Conservation (phyloP, 2,888 invertebrate genomes). For the Vesta saturnalis region DNA sequence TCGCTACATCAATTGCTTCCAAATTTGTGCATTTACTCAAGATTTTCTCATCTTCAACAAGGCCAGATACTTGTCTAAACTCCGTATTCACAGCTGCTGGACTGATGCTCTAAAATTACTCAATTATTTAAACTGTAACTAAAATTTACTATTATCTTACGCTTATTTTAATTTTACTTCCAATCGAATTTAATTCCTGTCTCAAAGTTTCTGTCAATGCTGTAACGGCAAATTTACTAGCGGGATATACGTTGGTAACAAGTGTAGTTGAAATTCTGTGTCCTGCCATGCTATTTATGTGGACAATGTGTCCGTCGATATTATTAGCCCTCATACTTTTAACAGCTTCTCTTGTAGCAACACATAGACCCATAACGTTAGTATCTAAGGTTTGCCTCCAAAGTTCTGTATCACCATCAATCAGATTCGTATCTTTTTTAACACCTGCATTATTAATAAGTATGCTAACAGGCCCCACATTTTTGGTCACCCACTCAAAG, state of each 20-base stretch:
- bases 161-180: constrained; percentile 4
- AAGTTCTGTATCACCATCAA: constrained; percentile 42
- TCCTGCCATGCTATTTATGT: not conserved
- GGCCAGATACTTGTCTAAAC: not conserved
- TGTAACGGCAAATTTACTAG: constrained; percentile 3
- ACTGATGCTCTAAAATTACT: constrained; percentile 4
- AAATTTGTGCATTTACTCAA: not conserved
- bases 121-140: not conserved
- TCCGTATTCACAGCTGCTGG: constrained; percentile 4
- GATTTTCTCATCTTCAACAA: not conserved
- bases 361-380: not conserved
- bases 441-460: no score
- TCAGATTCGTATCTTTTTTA: constrained; percentile 41
- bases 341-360: not conserved
- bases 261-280: not conserved
- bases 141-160: not conserved
- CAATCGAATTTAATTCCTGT: no score
- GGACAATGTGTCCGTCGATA: constrained; percentile 2
- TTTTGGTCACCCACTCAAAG: constrained; percentile 24
- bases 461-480: constrained; percentile 44
- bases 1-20: constrained; percentile 49
- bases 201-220: not conserved
- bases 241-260: not conserved
- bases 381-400: constrained; percentile 34
- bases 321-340: not conserved